Percentiles rank a stretch among this genome's conserved stretches.
Conservation (phyloP, 2,888 invertebrate species). For the Malacosoma neustria region DNA sequence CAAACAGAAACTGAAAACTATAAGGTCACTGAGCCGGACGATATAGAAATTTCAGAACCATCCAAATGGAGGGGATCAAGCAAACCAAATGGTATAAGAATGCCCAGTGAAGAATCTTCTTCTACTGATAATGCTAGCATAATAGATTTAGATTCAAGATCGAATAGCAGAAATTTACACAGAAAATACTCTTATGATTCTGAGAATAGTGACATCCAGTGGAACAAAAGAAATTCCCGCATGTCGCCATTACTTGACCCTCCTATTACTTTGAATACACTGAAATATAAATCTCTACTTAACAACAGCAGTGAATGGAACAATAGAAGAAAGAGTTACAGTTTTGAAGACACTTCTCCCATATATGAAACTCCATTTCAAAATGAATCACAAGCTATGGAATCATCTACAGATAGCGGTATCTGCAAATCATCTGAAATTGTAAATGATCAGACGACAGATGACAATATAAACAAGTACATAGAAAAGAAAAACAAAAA, state of each 20-base stretch:
- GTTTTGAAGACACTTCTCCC: conserved; percentile 74
- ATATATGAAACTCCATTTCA: conserved; percentile 40
- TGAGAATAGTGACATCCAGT: conserved; percentile 42
- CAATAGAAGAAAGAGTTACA: conserved; percentile 84
- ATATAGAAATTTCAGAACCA: conserved; percentile 69
- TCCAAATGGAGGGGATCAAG: conserved; percentile 81
- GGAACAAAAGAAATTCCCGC: conserved; percentile 32
- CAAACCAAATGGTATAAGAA: conserved; percentile 78
- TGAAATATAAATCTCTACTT: conserved; percentile 58
- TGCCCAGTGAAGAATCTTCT: conserved; percentile 75
- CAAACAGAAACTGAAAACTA: conserved; percentile 48
- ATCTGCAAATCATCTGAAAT: conserved; percentile 83
- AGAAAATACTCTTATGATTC: conserved; percentile 54
- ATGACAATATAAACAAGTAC: conserved; percentile 22
- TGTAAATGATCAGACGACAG: conserved; percentile 53
- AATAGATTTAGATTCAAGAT: conserved; percentile 52
- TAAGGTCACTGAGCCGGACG: conserved; percentile 72
- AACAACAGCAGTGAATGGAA: conserved; percentile 78
- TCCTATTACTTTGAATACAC: conserved; percentile 49
- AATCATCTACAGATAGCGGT: conserved; percentile 86
- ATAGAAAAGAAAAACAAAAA: conserved; percentile 21
- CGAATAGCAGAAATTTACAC: conserved; percentile 29
- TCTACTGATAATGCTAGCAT: conserved; percentile 63
- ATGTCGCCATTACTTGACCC: conserved; percentile 52
- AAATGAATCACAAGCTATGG: conserved; percentile 74